phyloP scores from a whole-genome alignment of 2,888 invertebrate genomes.

The Deladenus siricidicola region DNA sequence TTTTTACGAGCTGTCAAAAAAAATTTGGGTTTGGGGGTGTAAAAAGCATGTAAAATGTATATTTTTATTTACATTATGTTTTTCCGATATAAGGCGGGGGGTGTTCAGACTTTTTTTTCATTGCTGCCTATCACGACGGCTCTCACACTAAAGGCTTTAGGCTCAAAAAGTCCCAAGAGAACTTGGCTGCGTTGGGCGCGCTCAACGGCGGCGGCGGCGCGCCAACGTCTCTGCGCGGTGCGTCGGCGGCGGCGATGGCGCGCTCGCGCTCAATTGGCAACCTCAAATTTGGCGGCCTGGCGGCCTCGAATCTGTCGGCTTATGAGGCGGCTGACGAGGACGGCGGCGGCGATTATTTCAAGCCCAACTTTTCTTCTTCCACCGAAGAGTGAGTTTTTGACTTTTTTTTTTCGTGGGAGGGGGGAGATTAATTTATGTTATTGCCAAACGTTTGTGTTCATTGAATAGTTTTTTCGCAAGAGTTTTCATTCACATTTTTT shows the following conservation, averaged over 20 bases:
- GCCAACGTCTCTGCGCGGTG: not conserved
- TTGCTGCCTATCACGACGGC: no score
- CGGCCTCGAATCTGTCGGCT: no score
- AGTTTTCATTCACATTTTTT: no score
- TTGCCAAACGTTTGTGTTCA: no score
- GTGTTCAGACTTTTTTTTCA: no score
- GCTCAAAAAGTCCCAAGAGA: constrained; percentile 35
- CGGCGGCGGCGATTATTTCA: not conserved
- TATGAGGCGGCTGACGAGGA: not conserved
- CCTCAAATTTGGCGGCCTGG: constrained; percentile 17
- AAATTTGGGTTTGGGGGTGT: not conserved
- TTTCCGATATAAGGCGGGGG: no score
- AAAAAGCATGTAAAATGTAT: no score
- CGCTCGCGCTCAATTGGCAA: constrained; percentile 34
- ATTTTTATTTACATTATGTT: no score
- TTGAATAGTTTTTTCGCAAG: no score
- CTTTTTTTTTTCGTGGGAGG: no score
- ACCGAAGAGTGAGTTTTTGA: not conserved
- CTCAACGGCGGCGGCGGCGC: not conserved
- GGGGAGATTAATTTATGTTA: no score
- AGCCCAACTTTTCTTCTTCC: not conserved
- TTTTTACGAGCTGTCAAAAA: not conserved
- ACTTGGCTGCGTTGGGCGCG: constrained; percentile 13
- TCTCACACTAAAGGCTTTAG: no score
- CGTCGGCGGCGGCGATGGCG: constrained; percentile 17